These are phyloP conservation scores for Diachrysia chrysitis DNA, from an alignment of 2,888 invertebrate species.

Conservation along the genomic window DNA sequence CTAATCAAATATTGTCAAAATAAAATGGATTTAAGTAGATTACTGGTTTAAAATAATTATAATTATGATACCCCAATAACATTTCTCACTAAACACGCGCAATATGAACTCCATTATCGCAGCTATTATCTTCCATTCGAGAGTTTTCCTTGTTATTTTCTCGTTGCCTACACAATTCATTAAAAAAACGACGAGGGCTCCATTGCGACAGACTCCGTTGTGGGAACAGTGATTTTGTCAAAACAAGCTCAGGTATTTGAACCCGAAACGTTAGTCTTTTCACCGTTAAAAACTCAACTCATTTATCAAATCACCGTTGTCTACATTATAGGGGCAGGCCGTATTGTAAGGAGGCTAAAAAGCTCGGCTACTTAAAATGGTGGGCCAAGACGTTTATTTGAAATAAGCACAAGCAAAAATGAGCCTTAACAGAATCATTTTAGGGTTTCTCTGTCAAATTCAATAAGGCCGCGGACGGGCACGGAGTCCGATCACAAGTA, in stretches of 20 bases:
- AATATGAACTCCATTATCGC: slow-evolving; percentile 56
- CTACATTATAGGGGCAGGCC: slow-evolving; percentile 79
- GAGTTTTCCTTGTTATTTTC: slow-evolving; percentile 56
- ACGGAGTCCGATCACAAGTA: slow-evolving; percentile 70
- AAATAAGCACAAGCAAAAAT: slow-evolving; percentile 67
- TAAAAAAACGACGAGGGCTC: slow-evolving; percentile 62
- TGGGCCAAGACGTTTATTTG: slow-evolving; percentile 60
- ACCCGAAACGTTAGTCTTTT: slow-evolving; percentile 76
- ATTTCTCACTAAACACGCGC: slow-evolving; percentile 49
- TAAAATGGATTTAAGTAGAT: slow-evolving; percentile 6
- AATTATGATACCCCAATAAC: slow-evolving; percentile 34
- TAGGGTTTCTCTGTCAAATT: slow-evolving; percentile 54
- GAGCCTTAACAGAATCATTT: slow-evolving; percentile 66
- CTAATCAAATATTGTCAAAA: no score
- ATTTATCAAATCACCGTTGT: slow-evolving; percentile 86
- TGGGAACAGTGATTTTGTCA: slow-evolving; percentile 73
- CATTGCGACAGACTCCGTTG: slow-evolving; percentile 65
- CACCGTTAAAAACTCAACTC: slow-evolving; percentile 78
- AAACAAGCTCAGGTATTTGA: slow-evolving; percentile 72
- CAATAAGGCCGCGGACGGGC: slow-evolving; percentile 32
- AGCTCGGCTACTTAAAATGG: slow-evolving; percentile 78
- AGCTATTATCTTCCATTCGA: slow-evolving; percentile 50
- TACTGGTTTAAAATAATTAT: slow-evolving; percentile 30
- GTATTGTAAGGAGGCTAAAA: slow-evolving; percentile 83
- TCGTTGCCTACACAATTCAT: slow-evolving; percentile 55